Evolutionary conservation across 2,888 invertebrate genomes (phyloP), one percentile per base, ranked within the genome.

Genomic region (Deilephila elpenor): DNA sequence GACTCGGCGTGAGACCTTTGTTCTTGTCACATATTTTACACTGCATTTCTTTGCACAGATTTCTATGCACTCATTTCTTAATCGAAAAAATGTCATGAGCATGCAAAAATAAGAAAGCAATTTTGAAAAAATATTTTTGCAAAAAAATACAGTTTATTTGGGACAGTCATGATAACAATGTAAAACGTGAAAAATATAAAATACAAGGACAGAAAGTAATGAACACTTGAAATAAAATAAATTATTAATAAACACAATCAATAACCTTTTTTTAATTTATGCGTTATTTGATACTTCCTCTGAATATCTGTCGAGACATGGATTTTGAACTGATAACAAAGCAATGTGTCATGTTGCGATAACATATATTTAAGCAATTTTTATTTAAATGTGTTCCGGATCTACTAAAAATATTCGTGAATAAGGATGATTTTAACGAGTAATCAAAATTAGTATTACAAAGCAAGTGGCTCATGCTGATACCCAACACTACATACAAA

Each of bases 31-130:
- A 74, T 77, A 77, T 78, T 74, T 75, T 77, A 75, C 84, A 85
- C 94, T 93, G 93, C 92, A 93, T 93, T 93, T 92, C 93, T 93
- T 93, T 93, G 91, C 93, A 89, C 89, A 90, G 91, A 83, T 90
- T 92, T 93, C 94, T 94, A 93, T 94, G 94, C 94, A 94, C 88
- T 93, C 93, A 79, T 91, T 94, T 93, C 93, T 83, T 78, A 75
- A 59, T 80, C 73, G 76, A 53, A 60, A 59, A 62, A 73, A 71
- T 72, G 70, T 71, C 73, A 78, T 77, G 74, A 80, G 81, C 88
- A 89, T 88, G 88, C 88, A 85, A 78, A 81, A 76, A 81, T 78
- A 82, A 78, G 82, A 84, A 86, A 86, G 81, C 81, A 77, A 77
- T 79, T 78, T 79, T 83, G 83, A 82, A 80, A 75, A 75, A 61